Evolutionary conservation across 1,140 invertebrate species (phyloP).

Genomic region (Pemphigus obesinymphae): DNA sequence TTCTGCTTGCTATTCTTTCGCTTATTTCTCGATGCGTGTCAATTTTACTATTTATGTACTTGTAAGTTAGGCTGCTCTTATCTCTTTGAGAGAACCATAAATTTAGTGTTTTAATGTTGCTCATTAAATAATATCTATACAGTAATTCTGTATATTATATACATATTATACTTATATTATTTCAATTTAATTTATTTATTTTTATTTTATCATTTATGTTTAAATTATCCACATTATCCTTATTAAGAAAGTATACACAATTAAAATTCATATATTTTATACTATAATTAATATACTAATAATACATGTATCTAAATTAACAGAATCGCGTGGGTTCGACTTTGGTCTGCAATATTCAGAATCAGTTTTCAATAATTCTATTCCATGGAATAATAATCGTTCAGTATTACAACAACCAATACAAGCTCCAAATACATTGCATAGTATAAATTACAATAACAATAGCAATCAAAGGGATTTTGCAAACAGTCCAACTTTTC

Average conservation of each 20-base stretch:
- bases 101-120: background rate
- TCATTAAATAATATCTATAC: background rate
- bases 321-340: constrained; percentile 33
- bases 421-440: background rate
- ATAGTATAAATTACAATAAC: background rate
- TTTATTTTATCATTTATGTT: background rate
- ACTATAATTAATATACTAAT: background rate
- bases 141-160: background rate
- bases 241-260: background rate
- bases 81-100: too few species aligned
- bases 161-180: background rate
- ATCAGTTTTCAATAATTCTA: background rate
- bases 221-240: too few species aligned
- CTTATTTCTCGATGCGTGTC: too few species aligned
- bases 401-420: background rate
- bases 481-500: background rate
- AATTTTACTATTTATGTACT: too few species aligned
- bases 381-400: background rate
- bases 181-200: background rate
- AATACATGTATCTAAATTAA: background rate
- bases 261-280: background rate
- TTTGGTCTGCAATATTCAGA: constrained; percentile 1
- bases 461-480: background rate
- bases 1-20: too few species aligned
- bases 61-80: too few species aligned